Base-by-base conservation (phyloP, 2,797 vertebrate genomes). In the Sus cebifrons region DNA sequence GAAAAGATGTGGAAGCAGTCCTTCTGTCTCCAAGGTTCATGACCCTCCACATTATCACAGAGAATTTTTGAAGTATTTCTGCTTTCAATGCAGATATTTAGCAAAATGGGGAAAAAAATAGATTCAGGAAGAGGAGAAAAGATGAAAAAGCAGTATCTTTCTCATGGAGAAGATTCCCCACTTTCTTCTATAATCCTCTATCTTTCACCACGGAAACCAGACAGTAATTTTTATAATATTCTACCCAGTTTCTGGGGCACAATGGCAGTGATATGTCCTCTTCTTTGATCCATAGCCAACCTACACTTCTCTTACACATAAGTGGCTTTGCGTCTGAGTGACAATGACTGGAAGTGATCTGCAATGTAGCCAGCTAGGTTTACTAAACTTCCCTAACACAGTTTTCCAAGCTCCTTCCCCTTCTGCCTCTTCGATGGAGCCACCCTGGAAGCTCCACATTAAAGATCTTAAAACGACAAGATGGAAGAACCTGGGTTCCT, bases 191-290 rank as follows among this genome's bases (percentile, higher is more conserved):
- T 52, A 16, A 56, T 25, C 58, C 18, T 64, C 49, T 65, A 18
- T 56, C 15, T 82, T 92, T 70, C n/a, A 89, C 25, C 40, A 85
- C 15, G 65, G n/a, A 84, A 86, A 67, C 36, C 17, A 77, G 79
- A 70, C 6, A 64, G 67, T 54, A n/a, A 23, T n/a, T 67, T 81
- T 29, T 60, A 2, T 14, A 75, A 77, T 20, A 49, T 16, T 29
- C 18, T 67, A 56, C 7, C 25, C 78, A n/a, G 12, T 60, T 93
- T 54, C 29, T 60, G 17, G 29, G 18, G 64, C 3, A 62, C 12
- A 73, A 25, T n/a, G n/a, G 56, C n/a, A 86, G 18, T 21, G 25
- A 44, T 9, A 64, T 52, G 68, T 74, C 21, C 29, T 87, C n/a
- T 56, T 40, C 44, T 18, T 29, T 95, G 65, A 25, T 16, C 78